phyloP scores from a whole-genome alignment of 1,140 invertebrate species.

The Zeugodacus cucurbitae region DNA sequence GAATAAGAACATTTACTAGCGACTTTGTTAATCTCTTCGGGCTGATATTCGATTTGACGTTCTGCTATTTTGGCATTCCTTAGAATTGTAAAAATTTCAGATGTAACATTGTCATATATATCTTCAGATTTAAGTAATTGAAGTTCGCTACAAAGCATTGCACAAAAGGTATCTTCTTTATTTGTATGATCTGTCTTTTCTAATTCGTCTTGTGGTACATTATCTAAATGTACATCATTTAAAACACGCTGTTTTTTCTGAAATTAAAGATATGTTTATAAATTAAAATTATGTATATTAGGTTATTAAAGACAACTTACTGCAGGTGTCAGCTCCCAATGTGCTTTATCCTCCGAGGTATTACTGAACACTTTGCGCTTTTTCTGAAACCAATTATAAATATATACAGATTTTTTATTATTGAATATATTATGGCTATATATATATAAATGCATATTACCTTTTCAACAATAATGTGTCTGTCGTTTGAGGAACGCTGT shows the following conservation, averaged over 20 bases:
- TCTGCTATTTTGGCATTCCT: conserved; percentile 20
- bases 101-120: background rate
- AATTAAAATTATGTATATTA: too few relatives aligned
- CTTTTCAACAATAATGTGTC: background rate
- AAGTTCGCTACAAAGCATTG: conserved; percentile 24
- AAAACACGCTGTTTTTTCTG: background rate
- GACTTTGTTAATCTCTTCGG: background rate
- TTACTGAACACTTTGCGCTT: background rate
- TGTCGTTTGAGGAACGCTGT: background rate
- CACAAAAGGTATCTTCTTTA: conserved; percentile 10
- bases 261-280: background rate
- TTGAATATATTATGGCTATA: background rate
- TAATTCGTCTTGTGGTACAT: background rate
- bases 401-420: background rate
- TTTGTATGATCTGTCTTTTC: too few relatives aligned
- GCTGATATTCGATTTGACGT: background rate
- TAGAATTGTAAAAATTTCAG: background rate
- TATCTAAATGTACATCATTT: background rate
- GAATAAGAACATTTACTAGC: background rate
- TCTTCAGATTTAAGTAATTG: background rate
- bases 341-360: background rate
- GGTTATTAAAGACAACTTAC: background rate
- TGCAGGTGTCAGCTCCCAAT: background rate
- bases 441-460: background rate
- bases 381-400: background rate